Evolutionary conservation across 2,797 vertebrate species (phyloP).

Genomic region (Lophius americanus): DNA sequence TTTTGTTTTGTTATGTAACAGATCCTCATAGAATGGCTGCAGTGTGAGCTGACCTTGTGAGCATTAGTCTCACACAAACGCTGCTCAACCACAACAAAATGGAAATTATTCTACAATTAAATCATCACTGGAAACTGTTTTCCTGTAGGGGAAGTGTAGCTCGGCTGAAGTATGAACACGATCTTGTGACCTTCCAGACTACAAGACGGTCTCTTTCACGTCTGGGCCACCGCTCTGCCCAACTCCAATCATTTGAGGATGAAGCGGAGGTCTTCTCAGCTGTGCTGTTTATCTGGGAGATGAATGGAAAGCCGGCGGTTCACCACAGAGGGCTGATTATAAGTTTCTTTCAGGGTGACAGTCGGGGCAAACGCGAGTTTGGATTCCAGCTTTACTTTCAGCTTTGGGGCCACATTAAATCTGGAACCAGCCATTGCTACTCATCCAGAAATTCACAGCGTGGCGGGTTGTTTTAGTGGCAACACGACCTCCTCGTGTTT

Average conservation of each 20-base stretch:
- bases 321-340: conserved; percentile 35
- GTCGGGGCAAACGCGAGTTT: conserved; percentile 28
- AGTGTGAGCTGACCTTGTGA: conserved; percentile 13
- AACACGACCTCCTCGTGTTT: conserved; percentile 18
- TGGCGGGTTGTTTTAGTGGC: conserved; percentile 22
- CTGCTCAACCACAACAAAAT: conserved; percentile 19
- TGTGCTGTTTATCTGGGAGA: conserved; percentile 35
- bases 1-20: conserved; percentile 41
- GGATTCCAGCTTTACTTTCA: conserved; percentile 45
- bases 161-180: neutral
- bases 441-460: conserved; percentile 30
- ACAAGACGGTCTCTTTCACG: conserved; percentile 22
- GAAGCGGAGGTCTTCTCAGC: conserved; percentile 20
- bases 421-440: conserved; percentile 38
- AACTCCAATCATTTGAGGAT: conserved; percentile 31
- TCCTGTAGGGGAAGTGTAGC: too few species aligned
- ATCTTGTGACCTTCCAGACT: conserved; percentile 55
- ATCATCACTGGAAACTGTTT: neutral
- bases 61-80: conserved; percentile 8
- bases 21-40: conserved; percentile 10
- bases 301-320: conserved; percentile 44
- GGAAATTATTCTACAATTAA: conserved; percentile 21
- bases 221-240: conserved; percentile 48
- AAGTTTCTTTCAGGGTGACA: conserved; percentile 31
- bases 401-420: conserved; percentile 37